phyloP scores from a whole-genome alignment of 2,797 vertebrate genomes.

The Cacajao melanocephalus region DNA sequence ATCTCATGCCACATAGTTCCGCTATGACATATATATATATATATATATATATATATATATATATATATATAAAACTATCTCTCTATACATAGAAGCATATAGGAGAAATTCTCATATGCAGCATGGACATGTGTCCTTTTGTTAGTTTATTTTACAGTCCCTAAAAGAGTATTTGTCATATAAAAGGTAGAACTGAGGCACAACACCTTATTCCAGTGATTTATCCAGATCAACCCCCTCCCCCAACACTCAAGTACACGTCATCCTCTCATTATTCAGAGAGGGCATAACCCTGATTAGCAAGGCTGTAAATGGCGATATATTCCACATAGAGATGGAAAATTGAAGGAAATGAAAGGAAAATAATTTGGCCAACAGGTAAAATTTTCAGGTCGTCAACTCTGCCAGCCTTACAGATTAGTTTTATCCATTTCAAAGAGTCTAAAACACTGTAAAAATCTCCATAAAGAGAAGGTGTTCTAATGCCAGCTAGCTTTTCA shows the following conservation, averaged over 20 bases:
- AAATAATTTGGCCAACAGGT: not conserved
- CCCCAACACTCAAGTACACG: not conserved
- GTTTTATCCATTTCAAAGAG: not conserved
- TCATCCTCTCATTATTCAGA: not conserved
- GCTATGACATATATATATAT: not conserved
- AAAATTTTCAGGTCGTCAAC: not conserved
- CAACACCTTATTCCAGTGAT: not conserved
- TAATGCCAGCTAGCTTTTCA: not conserved
- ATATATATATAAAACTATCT: too few species aligned
- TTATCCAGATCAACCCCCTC: not conserved
- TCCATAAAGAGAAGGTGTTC: not conserved
- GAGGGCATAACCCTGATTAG: not conserved
- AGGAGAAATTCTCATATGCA: not conserved
- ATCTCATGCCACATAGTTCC: not conserved
- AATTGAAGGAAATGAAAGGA: slow-evolving; percentile 21
- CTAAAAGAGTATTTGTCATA: not conserved
- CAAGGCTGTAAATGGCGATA: not conserved
- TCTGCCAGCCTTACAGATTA: not conserved
- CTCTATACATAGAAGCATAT: too few species aligned
- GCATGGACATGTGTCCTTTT: not conserved
- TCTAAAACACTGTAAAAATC: not conserved
- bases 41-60: too few species aligned
- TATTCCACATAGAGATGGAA: not conserved
- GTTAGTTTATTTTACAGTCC: not conserved
- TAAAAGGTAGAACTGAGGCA: not conserved